These are phyloP conservation scores for Macrophya annulata DNA, from an alignment of 2,888 invertebrate species.

Conservation along the genomic window DNA sequence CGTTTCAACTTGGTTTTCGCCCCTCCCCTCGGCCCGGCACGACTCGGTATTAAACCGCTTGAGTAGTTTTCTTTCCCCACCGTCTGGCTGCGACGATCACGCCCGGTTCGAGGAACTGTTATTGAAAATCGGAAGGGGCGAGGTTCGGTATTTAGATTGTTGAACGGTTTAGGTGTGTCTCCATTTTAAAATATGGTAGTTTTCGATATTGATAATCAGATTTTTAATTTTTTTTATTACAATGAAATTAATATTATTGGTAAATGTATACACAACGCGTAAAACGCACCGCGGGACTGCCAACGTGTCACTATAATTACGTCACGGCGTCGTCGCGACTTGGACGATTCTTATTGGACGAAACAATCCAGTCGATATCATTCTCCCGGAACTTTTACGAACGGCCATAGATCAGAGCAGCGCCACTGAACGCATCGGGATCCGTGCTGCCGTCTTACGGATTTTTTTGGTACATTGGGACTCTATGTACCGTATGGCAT, in stretches of 20 bases:
- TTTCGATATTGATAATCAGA: background rate
- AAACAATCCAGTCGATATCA: constrained; percentile 35
- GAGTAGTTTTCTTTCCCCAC: constrained; percentile 35
- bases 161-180: background rate
- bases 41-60: constrained; percentile 5
- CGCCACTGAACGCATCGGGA: background rate
- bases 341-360: constrained; percentile 47
- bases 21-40: constrained; percentile 24
- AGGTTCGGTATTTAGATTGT: background rate
- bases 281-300: constrained; percentile 76
- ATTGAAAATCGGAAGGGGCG: background rate
- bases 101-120: constrained; percentile 29
- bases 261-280: background rate
- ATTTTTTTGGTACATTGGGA: background rate
- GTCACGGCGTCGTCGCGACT: constrained; percentile 78
- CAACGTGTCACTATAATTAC: constrained; percentile 86
- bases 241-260: background rate
- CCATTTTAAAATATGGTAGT: background rate
- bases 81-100: background rate
- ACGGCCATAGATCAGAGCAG: background rate
- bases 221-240: background rate
- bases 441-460: background rate
- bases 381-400: background rate
- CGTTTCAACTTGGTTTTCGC: constrained; percentile 26
- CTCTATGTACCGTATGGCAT: background rate